Conservation (phyloP, 2,113 vertebrate species). For the Phrynosoma platyrhinos region DNA sequence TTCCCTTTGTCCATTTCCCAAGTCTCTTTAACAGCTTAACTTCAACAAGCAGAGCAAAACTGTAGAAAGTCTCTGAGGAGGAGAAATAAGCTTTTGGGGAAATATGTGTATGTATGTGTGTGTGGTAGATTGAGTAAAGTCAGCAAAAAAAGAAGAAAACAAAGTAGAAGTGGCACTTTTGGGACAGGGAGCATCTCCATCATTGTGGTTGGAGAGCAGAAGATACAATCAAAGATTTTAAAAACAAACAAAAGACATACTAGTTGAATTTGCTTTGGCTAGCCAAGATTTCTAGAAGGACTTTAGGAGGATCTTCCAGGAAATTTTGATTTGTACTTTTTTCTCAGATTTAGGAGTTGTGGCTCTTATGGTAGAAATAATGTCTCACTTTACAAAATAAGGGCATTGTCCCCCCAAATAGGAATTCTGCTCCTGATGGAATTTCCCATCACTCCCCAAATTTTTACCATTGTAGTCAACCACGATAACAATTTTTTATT, state of each 20-base stretch:
- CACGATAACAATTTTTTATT: too few relatives aligned
- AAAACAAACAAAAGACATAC: neutral
- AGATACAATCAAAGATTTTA: neutral
- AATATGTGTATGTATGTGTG: neutral
- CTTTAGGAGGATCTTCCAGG: neutral
- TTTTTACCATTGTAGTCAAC: too few relatives aligned
- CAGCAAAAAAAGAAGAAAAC: neutral
- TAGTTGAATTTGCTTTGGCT: neutral
- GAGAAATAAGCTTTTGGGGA: neutral
- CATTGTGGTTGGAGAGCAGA: neutral
- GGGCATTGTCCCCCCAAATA: neutral
- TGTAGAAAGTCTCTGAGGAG: neutral
- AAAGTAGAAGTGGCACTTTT: neutral
- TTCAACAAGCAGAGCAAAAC: neutral
- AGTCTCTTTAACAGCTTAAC: neutral
- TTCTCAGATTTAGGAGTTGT: neutral
- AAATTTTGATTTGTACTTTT: conserved; percentile 2
- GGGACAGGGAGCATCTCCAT: neutral
- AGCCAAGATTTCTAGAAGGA: neutral
- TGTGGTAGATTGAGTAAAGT: neutral
- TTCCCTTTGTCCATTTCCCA: neutral
- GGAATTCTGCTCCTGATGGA: too few relatives aligned
- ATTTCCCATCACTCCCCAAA: neutral
- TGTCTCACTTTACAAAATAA: too few relatives aligned
- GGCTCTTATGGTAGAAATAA: neutral